A percentile compares a stretch with the other conserved stretches of the same genome.
phyloP scores from a whole-genome alignment of 2,888 invertebrate species.

The Drosophila nr. fundita region DNA sequence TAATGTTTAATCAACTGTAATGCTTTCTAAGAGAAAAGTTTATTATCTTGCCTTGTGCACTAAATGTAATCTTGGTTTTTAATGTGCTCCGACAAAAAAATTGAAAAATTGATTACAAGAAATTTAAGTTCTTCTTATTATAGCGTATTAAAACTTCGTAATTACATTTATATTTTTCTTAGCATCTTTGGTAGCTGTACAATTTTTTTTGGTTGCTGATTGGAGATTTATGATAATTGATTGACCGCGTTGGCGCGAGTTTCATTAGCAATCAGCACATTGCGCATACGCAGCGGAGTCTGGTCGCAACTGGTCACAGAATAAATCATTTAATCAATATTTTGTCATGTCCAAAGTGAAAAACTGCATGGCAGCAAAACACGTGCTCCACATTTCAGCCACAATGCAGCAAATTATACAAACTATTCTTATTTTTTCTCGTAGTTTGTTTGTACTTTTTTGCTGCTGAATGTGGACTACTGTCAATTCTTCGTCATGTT shows the following conservation, averaged over 20 bases:
- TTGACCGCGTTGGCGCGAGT: constrained; percentile 59
- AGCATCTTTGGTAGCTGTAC: constrained; percentile 18
- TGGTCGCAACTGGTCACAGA: constrained; percentile 27
- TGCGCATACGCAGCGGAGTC: constrained; percentile 71
- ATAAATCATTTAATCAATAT: constrained; percentile 79
- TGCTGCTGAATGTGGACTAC: constrained; percentile 14
- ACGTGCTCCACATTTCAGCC: constrained; percentile 72
- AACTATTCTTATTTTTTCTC: constrained; percentile 4
- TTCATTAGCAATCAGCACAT: constrained; percentile 47
- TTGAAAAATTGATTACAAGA: not conserved
- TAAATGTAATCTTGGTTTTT: not conserved
- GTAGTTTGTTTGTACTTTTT: constrained; percentile 2
- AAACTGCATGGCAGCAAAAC: constrained; percentile 61
- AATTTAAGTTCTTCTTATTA: not conserved
- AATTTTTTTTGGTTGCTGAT: constrained; percentile 36
- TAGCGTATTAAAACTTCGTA: constrained; percentile 28
- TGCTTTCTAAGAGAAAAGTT: not conserved
- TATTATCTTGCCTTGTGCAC: not conserved
- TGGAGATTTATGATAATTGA: constrained; percentile 72
- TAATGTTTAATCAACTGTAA: too few species aligned
- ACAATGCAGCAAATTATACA: constrained; percentile 21
- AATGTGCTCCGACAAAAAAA: too few species aligned
- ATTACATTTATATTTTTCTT: not conserved
- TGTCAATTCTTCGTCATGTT: constrained; percentile 64
- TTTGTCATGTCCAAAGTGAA: constrained; percentile 69